These are phyloP conservation scores for Tetragonula clypearis DNA, from an alignment of 1,140 invertebrate species.

Conservation along the genomic window DNA sequence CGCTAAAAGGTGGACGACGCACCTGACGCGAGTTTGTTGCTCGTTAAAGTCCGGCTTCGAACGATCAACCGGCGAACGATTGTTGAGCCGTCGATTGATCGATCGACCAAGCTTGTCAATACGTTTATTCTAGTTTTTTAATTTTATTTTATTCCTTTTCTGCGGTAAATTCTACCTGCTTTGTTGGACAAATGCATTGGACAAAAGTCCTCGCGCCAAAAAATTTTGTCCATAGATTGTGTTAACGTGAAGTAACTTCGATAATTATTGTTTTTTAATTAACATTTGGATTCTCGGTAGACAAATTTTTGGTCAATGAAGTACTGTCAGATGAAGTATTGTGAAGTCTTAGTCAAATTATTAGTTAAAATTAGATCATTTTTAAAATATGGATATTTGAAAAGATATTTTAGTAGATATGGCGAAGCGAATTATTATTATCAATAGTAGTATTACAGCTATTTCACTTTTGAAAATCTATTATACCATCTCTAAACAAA, in stretches of 20 bases:
- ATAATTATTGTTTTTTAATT: not conserved
- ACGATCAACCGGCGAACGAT: conserved; percentile 1
- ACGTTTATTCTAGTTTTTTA: not conserved
- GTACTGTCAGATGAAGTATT: no score
- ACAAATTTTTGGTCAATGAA: no score
- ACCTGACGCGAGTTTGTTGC: conserved; percentile 22
- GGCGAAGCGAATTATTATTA: no score
- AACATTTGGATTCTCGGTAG: not conserved
- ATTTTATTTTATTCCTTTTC: not conserved
- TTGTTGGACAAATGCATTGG: not conserved
- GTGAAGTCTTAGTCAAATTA: no score
- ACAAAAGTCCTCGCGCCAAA: no score
- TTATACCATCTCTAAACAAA: no score
- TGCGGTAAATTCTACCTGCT: not conserved
- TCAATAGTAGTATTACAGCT: no score
- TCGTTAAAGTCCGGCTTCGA: conserved; percentile 23
- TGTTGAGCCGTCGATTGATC: conserved; percentile 29
- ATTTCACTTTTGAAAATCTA: no score
- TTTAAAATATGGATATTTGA: no score
- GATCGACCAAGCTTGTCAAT: not conserved
- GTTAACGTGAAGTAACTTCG: not conserved
- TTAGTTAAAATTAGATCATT: no score
- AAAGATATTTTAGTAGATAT: no score
- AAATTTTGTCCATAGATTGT: not conserved
- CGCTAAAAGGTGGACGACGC: conserved; percentile 28